A percentile compares a stretch with the other conserved stretches of the same genome.
Conservation (phyloP, 2,113 vertebrate species). For the Semicossyphus pulcher region DNA sequence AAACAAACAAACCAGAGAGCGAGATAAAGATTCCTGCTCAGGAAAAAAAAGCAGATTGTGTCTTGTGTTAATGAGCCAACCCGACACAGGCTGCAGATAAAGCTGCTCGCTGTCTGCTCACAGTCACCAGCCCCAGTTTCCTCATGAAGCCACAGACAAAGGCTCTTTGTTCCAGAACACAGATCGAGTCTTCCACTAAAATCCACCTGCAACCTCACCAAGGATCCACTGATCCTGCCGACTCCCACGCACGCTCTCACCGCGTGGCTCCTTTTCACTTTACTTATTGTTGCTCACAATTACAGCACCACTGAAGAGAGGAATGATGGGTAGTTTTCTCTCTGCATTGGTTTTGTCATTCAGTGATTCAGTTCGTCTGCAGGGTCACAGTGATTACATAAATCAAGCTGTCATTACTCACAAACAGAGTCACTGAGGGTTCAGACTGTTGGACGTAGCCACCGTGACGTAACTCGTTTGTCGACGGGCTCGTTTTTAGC, state of each 20-base stretch:
- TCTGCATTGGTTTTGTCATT: not conserved
- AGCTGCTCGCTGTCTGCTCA: slow-evolving; percentile 37
- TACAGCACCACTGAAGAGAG: not conserved
- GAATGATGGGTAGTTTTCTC: not conserved
- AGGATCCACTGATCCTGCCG: not conserved
- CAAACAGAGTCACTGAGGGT: not conserved
- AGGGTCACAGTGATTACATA: not conserved
- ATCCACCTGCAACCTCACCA: not conserved
- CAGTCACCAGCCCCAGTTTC: slow-evolving; percentile 45
- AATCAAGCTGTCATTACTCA: not conserved
- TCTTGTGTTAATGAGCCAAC: slow-evolving; percentile 62
- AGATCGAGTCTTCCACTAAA: not conserved
- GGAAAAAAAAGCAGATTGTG: slow-evolving; percentile 27
- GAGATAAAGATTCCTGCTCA: slow-evolving; percentile 55
- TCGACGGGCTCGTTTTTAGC: too few species aligned
- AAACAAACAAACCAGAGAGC: slow-evolving; percentile 55
- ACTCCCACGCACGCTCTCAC: not conserved
- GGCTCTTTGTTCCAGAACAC: not conserved
- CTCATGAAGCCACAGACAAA: slow-evolving; percentile 29
- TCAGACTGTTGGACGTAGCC: too few species aligned
- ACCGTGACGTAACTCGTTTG: too few species aligned
- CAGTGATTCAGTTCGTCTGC: not conserved
- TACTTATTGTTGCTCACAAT: not conserved
- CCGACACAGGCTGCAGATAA: slow-evolving; percentile 49
- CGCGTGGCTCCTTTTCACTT: not conserved